phyloP scores from a whole-genome alignment of 2,113 vertebrate genomes.

The Microtus richardsoni region DNA sequence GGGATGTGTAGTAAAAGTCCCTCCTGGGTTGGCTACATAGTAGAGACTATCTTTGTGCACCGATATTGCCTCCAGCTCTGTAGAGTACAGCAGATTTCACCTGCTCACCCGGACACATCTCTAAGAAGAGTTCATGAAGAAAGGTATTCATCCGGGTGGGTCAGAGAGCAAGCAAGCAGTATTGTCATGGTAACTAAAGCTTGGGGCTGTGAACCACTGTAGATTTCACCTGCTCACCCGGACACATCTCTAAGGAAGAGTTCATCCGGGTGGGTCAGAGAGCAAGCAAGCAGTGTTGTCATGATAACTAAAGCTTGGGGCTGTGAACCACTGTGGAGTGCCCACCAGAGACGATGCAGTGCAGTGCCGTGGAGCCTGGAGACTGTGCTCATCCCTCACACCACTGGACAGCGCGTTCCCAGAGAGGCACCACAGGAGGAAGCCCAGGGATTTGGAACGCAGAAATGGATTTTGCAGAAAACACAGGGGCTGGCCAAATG shows the following conservation, averaged over 20 bases:
- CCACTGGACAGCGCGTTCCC: background rate
- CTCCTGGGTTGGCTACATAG: background rate
- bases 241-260: background rate
- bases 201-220: fast-evolving
- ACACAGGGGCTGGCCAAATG: background rate
- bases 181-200: background rate
- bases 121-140: conserved; percentile 1
- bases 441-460: background rate
- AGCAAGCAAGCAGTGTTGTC: background rate
- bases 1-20: background rate
- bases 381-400: fast-evolving
- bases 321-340: fast-evolving
- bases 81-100: background rate
- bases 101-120: background rate
- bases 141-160: background rate
- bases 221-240: background rate
- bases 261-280: background rate
- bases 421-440: background rate
- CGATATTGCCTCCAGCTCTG: too few species aligned
- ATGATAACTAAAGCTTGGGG: background rate
- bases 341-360: background rate
- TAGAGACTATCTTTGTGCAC: too few species aligned
- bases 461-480: background rate
- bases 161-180: background rate
- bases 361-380: background rate